Percentiles rank a stretch among this genome's conserved stretches.
These are phyloP conservation scores for Hirtodrosophila trivittata DNA, from an alignment of 2,888 invertebrate genomes.

Conservation along the genomic window DNA sequence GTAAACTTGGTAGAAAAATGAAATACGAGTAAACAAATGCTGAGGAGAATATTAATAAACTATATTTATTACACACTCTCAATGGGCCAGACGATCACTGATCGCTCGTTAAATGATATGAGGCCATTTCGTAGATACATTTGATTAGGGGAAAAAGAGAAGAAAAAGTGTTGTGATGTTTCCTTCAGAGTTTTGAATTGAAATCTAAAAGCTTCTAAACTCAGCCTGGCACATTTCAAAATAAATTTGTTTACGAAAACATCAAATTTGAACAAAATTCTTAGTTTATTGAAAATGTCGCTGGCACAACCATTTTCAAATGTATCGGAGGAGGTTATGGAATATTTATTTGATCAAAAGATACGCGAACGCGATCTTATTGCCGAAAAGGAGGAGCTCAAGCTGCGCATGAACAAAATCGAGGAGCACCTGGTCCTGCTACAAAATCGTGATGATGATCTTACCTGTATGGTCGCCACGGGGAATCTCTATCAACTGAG, in stretches of 20 bases:
- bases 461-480: slow-evolving; percentile 47
- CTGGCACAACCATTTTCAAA: slow-evolving; percentile 19
- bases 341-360: slow-evolving; percentile 53
- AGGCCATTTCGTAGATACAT: too few relatives aligned
- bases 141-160: too few relatives aligned
- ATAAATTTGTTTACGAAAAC: neutral
- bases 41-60: too few relatives aligned
- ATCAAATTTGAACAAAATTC: slow-evolving; percentile 18
- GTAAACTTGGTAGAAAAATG: slow-evolving; percentile 13
- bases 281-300: slow-evolving; percentile 8
- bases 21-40: slow-evolving; percentile 26
- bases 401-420: slow-evolving; percentile 38
- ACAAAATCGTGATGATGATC: slow-evolving; percentile 47
- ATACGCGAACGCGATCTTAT: slow-evolving; percentile 50
- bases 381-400: slow-evolving; percentile 47
- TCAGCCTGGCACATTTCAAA: slow-evolving; percentile 16
- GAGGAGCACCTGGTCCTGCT: slow-evolving; percentile 45
- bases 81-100: too few relatives aligned
- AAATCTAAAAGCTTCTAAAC: neutral
- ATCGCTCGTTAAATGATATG: too few relatives aligned
- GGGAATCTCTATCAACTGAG: slow-evolving; percentile 56
- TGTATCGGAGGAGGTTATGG: slow-evolving; percentile 54
- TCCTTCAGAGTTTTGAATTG: too few relatives aligned
- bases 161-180: too few relatives aligned
- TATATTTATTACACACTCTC: too few relatives aligned